A percentile compares a stretch with the other conserved stretches of the same genome.
These are phyloP conservation scores for Meandrina meandrites DNA, from an alignment of 92 coral and sea anemone genomes.

Conservation along the genomic window DNA sequence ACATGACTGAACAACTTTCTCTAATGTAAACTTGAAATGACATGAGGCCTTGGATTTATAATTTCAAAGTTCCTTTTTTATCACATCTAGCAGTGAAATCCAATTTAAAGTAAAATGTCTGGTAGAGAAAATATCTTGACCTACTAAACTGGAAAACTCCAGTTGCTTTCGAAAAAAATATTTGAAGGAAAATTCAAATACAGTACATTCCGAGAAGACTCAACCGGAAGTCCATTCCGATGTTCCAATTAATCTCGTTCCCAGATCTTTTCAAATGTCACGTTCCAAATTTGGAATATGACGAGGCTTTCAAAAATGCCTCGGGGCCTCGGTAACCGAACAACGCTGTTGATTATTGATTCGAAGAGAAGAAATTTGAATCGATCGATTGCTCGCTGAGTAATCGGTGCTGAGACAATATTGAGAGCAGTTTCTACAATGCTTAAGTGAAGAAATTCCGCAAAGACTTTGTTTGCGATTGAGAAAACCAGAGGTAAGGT, in stretches of 20 bases:
- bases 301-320: conserved; percentile 54
- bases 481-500: not conserved
- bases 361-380: conserved; percentile 33
- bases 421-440: not conserved
- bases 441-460: not conserved
- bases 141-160: too few relatives aligned
- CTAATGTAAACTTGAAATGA: too few relatives aligned
- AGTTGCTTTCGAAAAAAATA: not conserved
- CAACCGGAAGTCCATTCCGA: not conserved
- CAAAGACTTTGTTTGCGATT: not conserved
- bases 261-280: not conserved
- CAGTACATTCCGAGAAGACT: not conserved
- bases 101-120: too few relatives aligned
- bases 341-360: conserved; percentile 44
- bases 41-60: too few relatives aligned
- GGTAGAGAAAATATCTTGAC: too few relatives aligned
- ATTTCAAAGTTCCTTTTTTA: too few relatives aligned
- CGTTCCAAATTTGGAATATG: conserved; percentile 62
- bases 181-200: not conserved
- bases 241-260: not conserved
- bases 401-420: not conserved
- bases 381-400: not conserved
- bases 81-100: too few relatives aligned
- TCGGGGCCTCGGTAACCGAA: conserved; percentile 70
- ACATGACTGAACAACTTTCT: too few relatives aligned